Percentiles rank a stretch among this genome's conserved stretches.
Conservation (phyloP, 1,140 invertebrate species). For the honey bee (Apis mellifera) region Amel_HAv3.1 CM009931.2:19668001-19668500, state of each 20-base stretch:
- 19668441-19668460: constrained; percentile 31
- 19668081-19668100: constrained; percentile 28
- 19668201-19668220: neutral
- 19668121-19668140: neutral
- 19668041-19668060: neutral
- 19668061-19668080: neutral
- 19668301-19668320: neutral
- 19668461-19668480: constrained; percentile 33
- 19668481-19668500: neutral
- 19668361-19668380: too few relatives aligned
- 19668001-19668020: constrained; percentile 36
- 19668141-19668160: neutral
- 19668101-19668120: neutral
- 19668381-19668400: neutral
- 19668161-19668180: neutral
- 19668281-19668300: constrained; percentile 39
- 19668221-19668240: constrained; percentile 35
- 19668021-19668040: constrained; percentile 35
- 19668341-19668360: too few relatives aligned
- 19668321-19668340: neutral
- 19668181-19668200: neutral
- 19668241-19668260: constrained; percentile 38
- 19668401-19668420: neutral
- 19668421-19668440: neutral
- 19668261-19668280: constrained; percentile 29